Base-by-base conservation (phyloP, 2,888 invertebrate species). In the Frankliniella fusca region DNA sequence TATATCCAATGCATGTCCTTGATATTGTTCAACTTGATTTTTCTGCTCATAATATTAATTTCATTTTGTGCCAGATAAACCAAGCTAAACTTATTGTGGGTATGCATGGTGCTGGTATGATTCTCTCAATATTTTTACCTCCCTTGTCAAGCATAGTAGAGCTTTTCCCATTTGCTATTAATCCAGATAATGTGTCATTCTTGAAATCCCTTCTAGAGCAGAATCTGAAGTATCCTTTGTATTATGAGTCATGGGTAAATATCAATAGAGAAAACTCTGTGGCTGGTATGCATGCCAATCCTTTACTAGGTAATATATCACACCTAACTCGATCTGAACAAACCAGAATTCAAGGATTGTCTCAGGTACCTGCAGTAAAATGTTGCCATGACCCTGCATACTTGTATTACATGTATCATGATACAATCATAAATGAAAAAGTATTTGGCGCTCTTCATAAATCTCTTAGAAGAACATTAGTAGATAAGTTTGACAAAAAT, bases 361-460 rank as follows among this genome's bases (percentile, higher is more conserved):
- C 86, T 70, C 81, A 83, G n/a, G 88, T 90, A 20, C 87, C 87
- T 10, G 85, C 85, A 15, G 89, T 89, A 83, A 83, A 88, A 81
- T 90, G 90, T 84, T 90, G 90, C 84, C 85, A 87, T 76, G 87
- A 90, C 85, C 88, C 89, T 5, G 87, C 87, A 5, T 90, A 89
- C 88, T 85, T 90, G 76, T 90, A 87, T 85, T 87, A 89, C 82
- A 89, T 90, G 84, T 90, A 89, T 85, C 90, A 90, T 85, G 90
- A 90, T 84, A 90, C 90, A 3, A 65, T 85, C 20, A 88, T 90
- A 0, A 87, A 89, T 84, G 84, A 83, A 5, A 84, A 83, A 82
- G 83, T 85, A 80, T 27, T 54, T 2, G 48, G 76, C 0, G 38
- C 28, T 11, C 49, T 27, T 82, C 15, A 28, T 5, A 18, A 12